These are phyloP conservation scores for Parazoanthus swiftii DNA, from an alignment of 92 coral and sea anemone species.

Conservation along the genomic window DNA sequence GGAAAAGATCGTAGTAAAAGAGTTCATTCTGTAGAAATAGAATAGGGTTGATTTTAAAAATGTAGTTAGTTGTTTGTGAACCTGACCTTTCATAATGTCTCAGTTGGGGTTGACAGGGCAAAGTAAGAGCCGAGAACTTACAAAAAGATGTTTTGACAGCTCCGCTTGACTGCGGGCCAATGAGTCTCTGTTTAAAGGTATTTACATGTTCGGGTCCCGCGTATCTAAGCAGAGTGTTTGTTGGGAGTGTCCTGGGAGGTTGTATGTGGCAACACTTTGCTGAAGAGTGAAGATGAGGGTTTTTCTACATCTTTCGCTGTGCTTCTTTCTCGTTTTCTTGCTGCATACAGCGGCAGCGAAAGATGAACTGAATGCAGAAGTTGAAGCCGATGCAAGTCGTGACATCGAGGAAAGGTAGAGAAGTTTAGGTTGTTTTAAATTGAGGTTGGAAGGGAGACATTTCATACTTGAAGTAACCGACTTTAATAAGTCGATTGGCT, in stretches of 20 bases:
- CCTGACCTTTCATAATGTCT: too few species aligned
- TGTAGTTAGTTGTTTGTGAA: too few species aligned
- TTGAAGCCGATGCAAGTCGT: background rate
- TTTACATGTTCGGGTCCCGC: background rate
- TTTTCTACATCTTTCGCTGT: background rate
- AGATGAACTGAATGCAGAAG: background rate
- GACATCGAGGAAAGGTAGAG: background rate
- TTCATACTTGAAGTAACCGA: background rate
- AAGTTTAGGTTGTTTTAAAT: background rate
- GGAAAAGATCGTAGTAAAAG: too few species aligned
- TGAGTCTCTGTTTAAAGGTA: background rate
- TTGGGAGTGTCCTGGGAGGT: background rate
- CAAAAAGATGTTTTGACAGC: too few species aligned
- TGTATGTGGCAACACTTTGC: background rate
- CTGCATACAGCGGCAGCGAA: background rate
- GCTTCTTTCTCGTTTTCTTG: background rate
- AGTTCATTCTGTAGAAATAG: too few species aligned
- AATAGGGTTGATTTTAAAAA: too few species aligned
- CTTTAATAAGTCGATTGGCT: background rate
- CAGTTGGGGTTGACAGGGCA: too few species aligned
- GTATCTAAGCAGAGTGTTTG: background rate
- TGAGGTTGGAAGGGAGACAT: background rate
- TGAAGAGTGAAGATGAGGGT: background rate
- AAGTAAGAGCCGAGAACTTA: too few species aligned
- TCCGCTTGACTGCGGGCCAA: background rate